phyloP scores from a whole-genome alignment of 2,797 vertebrate genomes.

The Lepidocolaptes lacrymiger region DNA sequence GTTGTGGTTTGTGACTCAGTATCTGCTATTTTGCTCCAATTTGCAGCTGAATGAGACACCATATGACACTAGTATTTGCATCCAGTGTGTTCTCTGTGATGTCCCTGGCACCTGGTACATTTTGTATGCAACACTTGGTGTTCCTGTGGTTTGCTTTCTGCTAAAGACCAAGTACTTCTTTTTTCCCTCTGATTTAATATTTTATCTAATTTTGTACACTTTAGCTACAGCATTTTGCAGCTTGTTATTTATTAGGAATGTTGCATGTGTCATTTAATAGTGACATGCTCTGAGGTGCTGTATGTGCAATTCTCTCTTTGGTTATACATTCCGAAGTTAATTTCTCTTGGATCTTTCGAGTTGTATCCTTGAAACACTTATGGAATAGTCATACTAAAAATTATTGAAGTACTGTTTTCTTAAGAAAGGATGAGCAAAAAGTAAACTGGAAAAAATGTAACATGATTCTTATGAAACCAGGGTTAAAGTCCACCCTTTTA shows the following conservation, averaged over 20 bases:
- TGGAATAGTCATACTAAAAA: neutral
- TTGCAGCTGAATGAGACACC: neutral
- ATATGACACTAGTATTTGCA: neutral
- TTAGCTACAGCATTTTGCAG: neutral
- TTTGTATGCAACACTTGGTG: neutral
- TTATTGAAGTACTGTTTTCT: neutral
- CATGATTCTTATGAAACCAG: neutral
- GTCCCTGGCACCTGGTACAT: neutral
- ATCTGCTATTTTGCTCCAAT: neutral
- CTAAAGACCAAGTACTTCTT: neutral
- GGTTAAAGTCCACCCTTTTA: neutral
- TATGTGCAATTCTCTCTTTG: neutral
- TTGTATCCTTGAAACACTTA: neutral
- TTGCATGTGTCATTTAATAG: neutral
- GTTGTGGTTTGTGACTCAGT: neutral
- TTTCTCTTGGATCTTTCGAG: neutral
- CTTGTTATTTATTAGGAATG: neutral
- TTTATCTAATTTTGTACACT: neutral
- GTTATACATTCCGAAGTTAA: neutral
- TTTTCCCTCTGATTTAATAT: neutral
- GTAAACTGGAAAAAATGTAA: neutral
- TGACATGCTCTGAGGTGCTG: neutral
- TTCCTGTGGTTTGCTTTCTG: neutral
- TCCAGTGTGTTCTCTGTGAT: neutral
- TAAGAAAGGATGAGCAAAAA: neutral